Conservation (phyloP, 2,888 invertebrate genomes). For the Cantharis rufa region DNA sequence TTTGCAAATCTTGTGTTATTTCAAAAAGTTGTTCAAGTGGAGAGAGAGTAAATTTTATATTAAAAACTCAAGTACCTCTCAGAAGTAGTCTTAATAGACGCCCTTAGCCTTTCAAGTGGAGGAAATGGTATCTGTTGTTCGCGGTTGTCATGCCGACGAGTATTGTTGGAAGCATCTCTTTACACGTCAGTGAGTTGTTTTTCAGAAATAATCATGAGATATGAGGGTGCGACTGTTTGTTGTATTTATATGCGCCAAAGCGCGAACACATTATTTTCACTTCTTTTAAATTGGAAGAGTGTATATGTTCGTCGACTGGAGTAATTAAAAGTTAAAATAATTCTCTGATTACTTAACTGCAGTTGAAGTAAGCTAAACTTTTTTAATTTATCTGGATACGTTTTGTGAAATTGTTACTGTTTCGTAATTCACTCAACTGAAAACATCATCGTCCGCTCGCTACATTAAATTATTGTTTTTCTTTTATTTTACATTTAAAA, state of each 20-base stretch:
- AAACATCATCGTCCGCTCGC: neutral
- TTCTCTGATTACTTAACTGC: neutral
- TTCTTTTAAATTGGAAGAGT: neutral
- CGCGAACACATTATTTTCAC: slow-evolving; percentile 10
- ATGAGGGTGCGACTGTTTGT: slow-evolving; percentile 43
- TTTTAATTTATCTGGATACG: neutral
- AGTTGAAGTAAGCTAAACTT: neutral
- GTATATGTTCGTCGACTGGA: neutral
- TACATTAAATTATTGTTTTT: neutral
- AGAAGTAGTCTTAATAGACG: slow-evolving; percentile 28
- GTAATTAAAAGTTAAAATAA: neutral
- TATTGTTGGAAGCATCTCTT: slow-evolving; percentile 44
- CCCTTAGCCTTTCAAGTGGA: slow-evolving; percentile 19
- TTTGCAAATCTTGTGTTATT: slow-evolving; percentile 2
- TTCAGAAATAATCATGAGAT: slow-evolving; percentile 47
- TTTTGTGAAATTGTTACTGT: neutral
- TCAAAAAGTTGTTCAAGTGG: neutral
- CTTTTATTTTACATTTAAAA: neutral
- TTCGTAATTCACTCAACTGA: neutral
- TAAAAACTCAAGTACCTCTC: slow-evolving; percentile 22
- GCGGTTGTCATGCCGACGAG: slow-evolving; percentile 48
- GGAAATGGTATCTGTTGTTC: slow-evolving; percentile 30
- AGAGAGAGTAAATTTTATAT: slow-evolving; percentile 6
- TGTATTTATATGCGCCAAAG: slow-evolving; percentile 33
- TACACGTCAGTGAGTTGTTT: slow-evolving; percentile 42